Conservation (phyloP, 1,140 invertebrate genomes). For the Eulimnadia texana region DNA sequence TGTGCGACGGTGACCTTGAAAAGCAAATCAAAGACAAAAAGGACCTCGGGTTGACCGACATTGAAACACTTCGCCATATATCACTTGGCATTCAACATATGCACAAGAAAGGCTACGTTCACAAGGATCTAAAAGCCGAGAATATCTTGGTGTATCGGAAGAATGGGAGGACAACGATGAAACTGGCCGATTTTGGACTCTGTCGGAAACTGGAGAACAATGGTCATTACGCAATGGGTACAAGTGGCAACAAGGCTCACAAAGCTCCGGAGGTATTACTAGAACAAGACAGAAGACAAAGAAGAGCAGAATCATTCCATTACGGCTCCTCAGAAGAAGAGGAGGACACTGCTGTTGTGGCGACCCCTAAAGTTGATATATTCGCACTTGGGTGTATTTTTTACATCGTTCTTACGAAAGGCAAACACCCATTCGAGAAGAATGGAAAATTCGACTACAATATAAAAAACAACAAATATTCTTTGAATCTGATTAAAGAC, state of each 20-base stretch:
- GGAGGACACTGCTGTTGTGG: background rate
- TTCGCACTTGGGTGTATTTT: slow-evolving; percentile 96
- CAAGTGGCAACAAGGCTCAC: background rate
- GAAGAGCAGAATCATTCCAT: background rate
- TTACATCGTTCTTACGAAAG: slow-evolving; percentile 83
- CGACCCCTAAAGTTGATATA: slow-evolving; percentile 55
- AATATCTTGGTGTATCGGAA: background rate
- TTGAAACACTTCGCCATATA: background rate
- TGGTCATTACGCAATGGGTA: background rate
- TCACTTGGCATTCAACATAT: background rate
- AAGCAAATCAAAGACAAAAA: background rate
- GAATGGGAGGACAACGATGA: background rate
- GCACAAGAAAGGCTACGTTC: background rate
- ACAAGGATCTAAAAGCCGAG: background rate
- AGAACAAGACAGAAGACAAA: background rate
- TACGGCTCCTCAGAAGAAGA: background rate
- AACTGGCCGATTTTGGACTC: background rate
- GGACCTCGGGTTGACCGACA: background rate
- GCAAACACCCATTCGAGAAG: slow-evolving; percentile 92
- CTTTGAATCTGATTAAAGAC: background rate
- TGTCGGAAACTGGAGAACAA: background rate
- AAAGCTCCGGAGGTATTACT: background rate
- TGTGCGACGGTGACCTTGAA: background rate
- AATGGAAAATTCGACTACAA: slow-evolving; percentile 72
- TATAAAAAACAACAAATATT: slow-evolving; percentile 59